Conservation (phyloP, 2,797 vertebrate species). For the Orientallactaga sibirica region DNA sequence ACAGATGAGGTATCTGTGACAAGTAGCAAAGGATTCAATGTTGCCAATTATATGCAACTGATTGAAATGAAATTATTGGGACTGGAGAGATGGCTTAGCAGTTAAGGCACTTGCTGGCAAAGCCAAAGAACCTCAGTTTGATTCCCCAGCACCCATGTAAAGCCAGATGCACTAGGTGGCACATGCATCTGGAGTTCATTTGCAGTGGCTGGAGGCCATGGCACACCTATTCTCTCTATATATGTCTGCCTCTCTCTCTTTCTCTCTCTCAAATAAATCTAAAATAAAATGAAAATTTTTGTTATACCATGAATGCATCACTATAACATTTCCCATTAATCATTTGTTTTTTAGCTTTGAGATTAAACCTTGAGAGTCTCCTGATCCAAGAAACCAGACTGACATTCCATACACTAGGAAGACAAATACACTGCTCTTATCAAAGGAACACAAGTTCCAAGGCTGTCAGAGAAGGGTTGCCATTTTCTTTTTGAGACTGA, state of each 20-base stretch:
- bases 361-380: conserved; percentile 79
- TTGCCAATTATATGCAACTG: conserved; percentile 79
- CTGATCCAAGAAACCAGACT: conserved; percentile 74
- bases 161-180: no score
- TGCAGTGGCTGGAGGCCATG: no score
- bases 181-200: no score
- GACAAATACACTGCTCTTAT: conserved; percentile 59
- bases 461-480: neutral
- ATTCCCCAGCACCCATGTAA: no score
- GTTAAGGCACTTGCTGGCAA: no score
- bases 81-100: no score
- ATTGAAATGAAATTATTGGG: conserved; percentile 83
- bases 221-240: no score
- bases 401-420: conserved; percentile 70
- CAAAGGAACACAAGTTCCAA: conserved; percentile 38
- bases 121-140: no score
- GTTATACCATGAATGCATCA: conserved; percentile 73
- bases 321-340: conserved; percentile 78
- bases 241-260: no score
- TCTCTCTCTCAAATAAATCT: no score
- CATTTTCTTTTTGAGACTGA: neutral
- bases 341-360: conserved; percentile 76
- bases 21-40: conserved; percentile 73
- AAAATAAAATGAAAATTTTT: no score
- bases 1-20: conserved; percentile 78